Base-by-base conservation (phyloP, 2,113 vertebrate genomes). In the Euleptes europaea region DNA sequence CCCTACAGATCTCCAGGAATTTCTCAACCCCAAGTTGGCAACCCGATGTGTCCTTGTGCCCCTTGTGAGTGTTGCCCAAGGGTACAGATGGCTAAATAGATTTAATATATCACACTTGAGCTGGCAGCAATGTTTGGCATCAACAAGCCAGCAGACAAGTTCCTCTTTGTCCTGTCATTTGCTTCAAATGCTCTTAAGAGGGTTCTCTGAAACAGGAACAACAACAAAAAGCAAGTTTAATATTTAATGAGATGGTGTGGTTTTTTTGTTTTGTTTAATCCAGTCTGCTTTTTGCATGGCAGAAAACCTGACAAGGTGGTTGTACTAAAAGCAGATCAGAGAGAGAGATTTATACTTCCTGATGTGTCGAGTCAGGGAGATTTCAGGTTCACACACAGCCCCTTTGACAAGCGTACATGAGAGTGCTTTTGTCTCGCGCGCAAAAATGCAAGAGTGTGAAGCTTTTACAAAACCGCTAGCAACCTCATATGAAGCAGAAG, bases 401-500 rank as follows among this genome's bases (percentile, higher is more conserved):
- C 3, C 80, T 13, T 9, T 19, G 49, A 60, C 78, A 67, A 73
- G 38, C 0, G 60, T 3, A 0, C 3, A 0, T 0, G 21, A 54
- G 35, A 8, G 72, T 3, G 65, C 0, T 7, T 0, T 1, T 9
- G 3, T 10, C 14, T 7, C 19, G 0, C 0, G 1, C 0, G 8
- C 11, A 33, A 44, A 21, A 26, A 31, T 10, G 69, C 15, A 17
- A 72, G 23, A 2, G 33, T 15, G 66, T 23, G 5, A 80, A 67
- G 31, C 4, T 26, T 47, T 47, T 21, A 38, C 69, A 21, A 35
- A 38, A 31, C 10, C 2, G 26, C 23, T 31, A n/a, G n/a, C n/a
- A n/a, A n/a, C n/a, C n/a, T n/a, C n/a, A n/a, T n/a, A n/a, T n/a
- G n/a, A n/a, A n/a, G n/a, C n/a, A n/a, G n/a, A n/a, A 44, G 44